Percentiles rank a stretch among this genome's conserved stretches.
These are phyloP conservation scores for Australoheros facetus DNA, from an alignment of 2,797 vertebrate species.

Conservation along the genomic window DNA sequence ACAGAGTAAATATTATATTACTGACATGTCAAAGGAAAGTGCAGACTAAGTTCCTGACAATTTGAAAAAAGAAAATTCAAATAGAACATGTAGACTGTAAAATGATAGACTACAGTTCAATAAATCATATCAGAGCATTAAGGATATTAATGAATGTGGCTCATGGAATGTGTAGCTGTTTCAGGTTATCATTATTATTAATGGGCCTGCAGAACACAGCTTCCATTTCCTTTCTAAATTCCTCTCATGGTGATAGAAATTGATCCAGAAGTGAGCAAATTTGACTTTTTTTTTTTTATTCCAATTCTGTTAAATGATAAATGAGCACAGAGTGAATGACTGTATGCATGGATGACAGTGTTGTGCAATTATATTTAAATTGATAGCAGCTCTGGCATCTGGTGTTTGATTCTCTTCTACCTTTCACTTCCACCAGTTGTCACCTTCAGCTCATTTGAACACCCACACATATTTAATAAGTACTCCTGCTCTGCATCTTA, in stretches of 20 bases:
- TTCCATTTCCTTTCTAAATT: constrained; percentile 74
- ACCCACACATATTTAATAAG: background rate
- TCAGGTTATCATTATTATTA: constrained; percentile 80
- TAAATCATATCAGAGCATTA: constrained; percentile 70
- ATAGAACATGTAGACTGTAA: constrained; percentile 10
- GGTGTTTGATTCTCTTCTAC: constrained; percentile 18
- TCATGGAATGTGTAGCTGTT: constrained; percentile 73
- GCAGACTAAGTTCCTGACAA: constrained; percentile 16
- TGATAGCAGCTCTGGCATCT: constrained; percentile 66
- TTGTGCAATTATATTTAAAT: constrained; percentile 72
- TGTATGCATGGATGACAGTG: constrained; percentile 70
- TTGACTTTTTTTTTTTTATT: constrained; percentile 41
- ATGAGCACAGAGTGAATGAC: constrained; percentile 60
- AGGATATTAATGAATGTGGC: constrained; percentile 77
- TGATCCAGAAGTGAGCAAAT: constrained; percentile 75
- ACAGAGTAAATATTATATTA: constrained; percentile 17
- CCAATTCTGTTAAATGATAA: constrained; percentile 66
- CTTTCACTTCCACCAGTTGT: constrained; percentile 8
- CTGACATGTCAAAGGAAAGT: background rate
- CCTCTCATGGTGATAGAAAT: constrained; percentile 74
- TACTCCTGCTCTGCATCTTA: background rate
- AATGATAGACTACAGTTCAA: constrained; percentile 55
- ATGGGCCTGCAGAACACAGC: constrained; percentile 71
- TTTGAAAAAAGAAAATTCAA: constrained; percentile 13
- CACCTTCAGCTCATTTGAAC: background rate